phyloP scores from a whole-genome alignment of 2,888 invertebrate species.

The Melanostoma scalare region DNA sequence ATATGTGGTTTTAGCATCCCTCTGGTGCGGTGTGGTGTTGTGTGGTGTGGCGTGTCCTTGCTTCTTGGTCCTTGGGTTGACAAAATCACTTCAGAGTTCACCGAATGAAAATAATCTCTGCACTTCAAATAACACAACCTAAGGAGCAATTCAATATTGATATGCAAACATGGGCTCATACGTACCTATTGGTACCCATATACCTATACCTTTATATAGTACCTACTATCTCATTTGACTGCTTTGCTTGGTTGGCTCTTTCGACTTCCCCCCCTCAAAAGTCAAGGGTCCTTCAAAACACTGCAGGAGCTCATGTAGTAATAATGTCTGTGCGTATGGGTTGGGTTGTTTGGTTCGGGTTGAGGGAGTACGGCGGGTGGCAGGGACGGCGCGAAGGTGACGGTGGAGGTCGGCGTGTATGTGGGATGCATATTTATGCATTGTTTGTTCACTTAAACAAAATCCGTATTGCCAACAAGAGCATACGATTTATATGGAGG shows the following conservation, averaged over 20 bases:
- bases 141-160: constrained; percentile 61
- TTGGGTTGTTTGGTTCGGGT: constrained; percentile 24
- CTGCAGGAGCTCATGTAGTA: not conserved
- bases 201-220: no score
- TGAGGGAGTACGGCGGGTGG: not conserved
- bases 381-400: not conserved
- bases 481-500: constrained; percentile 12
- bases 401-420: constrained; percentile 3
- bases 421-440: constrained; percentile 65
- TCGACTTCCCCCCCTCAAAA: not conserved
- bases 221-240: constrained; percentile 5
- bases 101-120: constrained; percentile 60
- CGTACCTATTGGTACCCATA: no score
- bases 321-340: constrained; percentile 44
- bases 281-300: constrained; percentile 20
- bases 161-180: constrained; percentile 47
- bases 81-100: constrained; percentile 39
- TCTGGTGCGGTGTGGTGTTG: constrained; percentile 16
- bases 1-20: constrained; percentile 2
- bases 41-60: constrained; percentile 22
- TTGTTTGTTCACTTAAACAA: constrained; percentile 69
- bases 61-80: constrained; percentile 27
- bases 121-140: constrained; percentile 67
- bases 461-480: constrained; percentile 58
- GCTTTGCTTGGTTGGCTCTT: constrained; percentile 13